These are phyloP conservation scores for Pardalotus punctatus DNA, from an alignment of 2,113 vertebrate genomes.

Conservation along the genomic window DNA sequence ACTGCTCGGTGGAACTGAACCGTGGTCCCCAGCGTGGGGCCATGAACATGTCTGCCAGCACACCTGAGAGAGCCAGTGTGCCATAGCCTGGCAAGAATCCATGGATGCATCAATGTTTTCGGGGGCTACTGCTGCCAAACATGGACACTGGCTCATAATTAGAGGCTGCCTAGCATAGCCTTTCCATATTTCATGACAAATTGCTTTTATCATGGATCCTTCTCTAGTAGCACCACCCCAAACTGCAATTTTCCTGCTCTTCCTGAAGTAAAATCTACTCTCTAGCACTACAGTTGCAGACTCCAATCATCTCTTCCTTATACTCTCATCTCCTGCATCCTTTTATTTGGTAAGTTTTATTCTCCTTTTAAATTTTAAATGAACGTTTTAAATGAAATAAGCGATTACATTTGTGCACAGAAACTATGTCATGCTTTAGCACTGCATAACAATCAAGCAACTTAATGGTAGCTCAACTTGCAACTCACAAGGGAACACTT, in stretches of 20 bases:
- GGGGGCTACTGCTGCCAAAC: background rate
- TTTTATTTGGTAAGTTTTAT: background rate
- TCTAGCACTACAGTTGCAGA: background rate
- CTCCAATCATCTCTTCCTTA: background rate
- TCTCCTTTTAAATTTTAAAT: background rate
- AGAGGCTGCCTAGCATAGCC: background rate
- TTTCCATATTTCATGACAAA: background rate
- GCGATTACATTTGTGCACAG: background rate
- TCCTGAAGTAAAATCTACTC: background rate
- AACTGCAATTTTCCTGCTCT: background rate
- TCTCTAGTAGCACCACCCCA: background rate
- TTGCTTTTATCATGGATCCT: background rate
- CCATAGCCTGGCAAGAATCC: background rate
- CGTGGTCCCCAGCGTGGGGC: background rate
- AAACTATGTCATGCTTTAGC: background rate
- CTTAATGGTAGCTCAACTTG: background rate
- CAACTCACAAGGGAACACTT: background rate
- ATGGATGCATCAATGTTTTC: background rate
- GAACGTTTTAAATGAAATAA: background rate
- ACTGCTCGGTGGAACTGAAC: background rate
- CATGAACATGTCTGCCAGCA: background rate
- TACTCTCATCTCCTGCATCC: background rate
- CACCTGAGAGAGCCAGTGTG: slow-evolving; percentile 9
- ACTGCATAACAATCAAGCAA: background rate
- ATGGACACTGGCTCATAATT: slow-evolving; percentile 8